Percentiles rank a stretch among this genome's conserved stretches.
Conservation (phyloP, 2,888 invertebrate species). For the Tenthredo distinguenda region DNA sequence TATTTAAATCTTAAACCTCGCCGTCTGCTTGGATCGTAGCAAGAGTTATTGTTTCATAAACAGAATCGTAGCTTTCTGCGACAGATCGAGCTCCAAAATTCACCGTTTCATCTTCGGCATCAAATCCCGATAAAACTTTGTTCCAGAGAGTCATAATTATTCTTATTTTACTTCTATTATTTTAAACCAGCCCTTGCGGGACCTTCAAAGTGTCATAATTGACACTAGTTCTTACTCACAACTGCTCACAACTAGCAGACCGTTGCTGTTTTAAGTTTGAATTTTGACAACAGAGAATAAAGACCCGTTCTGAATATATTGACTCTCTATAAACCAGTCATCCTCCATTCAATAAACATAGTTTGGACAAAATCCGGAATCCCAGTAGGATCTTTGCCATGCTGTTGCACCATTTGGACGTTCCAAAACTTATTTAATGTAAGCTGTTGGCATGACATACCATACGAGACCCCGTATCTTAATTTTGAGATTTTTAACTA, state of each 20-base stretch:
- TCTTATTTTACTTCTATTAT: neutral
- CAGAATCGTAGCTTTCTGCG: conserved; percentile 75
- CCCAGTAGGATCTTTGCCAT: no score
- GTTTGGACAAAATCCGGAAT: neutral
- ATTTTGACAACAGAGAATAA: neutral
- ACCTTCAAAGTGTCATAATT: neutral
- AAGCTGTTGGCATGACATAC: neutral
- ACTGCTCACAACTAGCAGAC: neutral
- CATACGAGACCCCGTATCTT: no score
- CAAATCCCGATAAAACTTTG: conserved; percentile 77
- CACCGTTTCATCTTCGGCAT: conserved; percentile 79
- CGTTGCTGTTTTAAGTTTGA: conserved; percentile 25
- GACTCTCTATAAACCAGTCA: neutral
- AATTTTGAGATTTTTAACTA: neutral
- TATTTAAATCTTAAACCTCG: conserved; percentile 58
- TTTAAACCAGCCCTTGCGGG: neutral
- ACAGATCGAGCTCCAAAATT: conserved; percentile 79
- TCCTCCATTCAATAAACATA: neutral
- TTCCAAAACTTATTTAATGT: no score
- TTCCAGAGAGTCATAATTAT: conserved; percentile 72
- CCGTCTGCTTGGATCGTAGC: conserved; percentile 74
- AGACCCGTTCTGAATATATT: conserved; percentile 4
- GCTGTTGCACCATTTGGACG: no score
- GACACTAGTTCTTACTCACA: neutral
- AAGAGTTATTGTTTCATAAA: conserved; percentile 79